These are phyloP conservation scores for Sula dactylatra DNA, from an alignment of 2,113 vertebrate species.

Conservation along the genomic window DNA sequence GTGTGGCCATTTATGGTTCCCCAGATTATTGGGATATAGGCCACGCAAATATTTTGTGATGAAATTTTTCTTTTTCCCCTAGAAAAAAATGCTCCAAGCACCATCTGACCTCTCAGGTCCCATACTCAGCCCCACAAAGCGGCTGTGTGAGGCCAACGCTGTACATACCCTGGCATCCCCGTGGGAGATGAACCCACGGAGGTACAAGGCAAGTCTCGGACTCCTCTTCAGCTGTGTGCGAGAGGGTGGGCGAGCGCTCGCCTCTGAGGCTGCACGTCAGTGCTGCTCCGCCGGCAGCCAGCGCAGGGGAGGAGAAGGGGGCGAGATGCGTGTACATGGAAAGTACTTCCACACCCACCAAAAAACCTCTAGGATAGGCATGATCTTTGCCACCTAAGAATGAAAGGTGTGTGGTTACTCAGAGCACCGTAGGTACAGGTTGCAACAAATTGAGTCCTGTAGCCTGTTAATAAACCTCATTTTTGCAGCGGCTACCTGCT, in stretches of 20 bases:
- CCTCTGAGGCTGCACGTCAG: background rate
- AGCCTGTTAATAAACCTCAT: background rate
- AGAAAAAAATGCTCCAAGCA: background rate
- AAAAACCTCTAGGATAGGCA: background rate
- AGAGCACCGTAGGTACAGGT: background rate
- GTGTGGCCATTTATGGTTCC: background rate
- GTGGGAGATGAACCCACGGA: background rate
- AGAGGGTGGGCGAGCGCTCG: background rate
- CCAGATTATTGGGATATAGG: background rate
- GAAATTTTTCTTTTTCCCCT: background rate
- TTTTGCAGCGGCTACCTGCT: background rate
- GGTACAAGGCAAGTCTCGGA: background rate
- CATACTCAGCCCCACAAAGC: background rate
- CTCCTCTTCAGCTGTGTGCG: background rate
- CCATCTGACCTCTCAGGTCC: background rate
- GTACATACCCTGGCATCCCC: background rate
- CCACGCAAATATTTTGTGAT: background rate
- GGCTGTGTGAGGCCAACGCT: rapidly evolving
- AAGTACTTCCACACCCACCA: background rate
- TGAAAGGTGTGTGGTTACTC: background rate
- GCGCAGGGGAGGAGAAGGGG: background rate
- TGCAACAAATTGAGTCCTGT: background rate
- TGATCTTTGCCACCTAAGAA: slow-evolving; percentile 28
- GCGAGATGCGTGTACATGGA: background rate
- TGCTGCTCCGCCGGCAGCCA: background rate